Conservation (phyloP, 37 sponge, comb jelly and placozoan genomes). For the Eunapius fragilis region DNA sequence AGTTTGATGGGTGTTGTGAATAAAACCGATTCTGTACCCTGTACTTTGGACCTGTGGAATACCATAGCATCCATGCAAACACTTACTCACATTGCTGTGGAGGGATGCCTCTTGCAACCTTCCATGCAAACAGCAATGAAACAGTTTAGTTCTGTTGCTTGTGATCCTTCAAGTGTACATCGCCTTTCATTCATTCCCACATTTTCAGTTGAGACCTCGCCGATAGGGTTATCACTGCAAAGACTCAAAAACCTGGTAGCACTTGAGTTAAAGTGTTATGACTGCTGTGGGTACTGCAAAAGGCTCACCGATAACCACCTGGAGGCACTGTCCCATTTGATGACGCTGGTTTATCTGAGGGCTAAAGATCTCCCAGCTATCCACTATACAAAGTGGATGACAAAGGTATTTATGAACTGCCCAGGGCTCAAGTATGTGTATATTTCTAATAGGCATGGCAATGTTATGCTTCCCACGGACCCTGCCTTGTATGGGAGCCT, state of each 20-base stretch:
- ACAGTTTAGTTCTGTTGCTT: not conserved
- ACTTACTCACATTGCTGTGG: not conserved
- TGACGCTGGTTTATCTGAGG: not conserved
- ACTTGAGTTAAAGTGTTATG: not conserved
- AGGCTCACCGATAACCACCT: not conserved
- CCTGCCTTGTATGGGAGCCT: not conserved
- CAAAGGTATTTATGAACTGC: not conserved
- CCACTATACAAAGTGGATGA: not conserved
- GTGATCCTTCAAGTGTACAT: not conserved
- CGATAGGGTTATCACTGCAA: not conserved
- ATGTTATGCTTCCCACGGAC: not conserved
- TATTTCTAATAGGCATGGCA: not conserved
- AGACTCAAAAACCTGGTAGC: not conserved
- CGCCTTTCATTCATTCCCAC: not conserved
- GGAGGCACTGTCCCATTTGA: not conserved
- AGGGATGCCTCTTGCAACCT: not conserved
- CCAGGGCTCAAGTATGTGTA: not conserved
- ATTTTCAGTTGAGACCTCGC: not conserved
- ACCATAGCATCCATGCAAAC: not conserved
- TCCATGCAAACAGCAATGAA: too few species aligned
- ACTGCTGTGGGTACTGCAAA: not conserved
- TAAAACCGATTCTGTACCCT: not conserved
- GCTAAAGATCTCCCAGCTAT: not conserved
- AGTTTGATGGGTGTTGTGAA: not conserved
- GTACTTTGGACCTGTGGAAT: not conserved